Evolutionary conservation across 2,888 invertebrate species (phyloP).

Genomic region (Xestia sexstrigata): DNA sequence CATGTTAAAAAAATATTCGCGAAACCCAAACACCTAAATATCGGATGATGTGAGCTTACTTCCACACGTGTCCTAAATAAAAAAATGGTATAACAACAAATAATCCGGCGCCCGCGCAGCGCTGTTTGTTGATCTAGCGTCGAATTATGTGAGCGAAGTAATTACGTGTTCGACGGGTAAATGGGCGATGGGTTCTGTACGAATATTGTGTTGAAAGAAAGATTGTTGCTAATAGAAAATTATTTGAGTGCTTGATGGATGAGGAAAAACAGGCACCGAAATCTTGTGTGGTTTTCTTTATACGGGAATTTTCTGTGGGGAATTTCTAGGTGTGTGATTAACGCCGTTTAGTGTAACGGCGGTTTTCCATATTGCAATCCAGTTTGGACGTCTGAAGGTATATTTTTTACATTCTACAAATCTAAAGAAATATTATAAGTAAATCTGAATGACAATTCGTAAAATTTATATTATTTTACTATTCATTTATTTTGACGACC

Average conservation of each 20-base stretch:
- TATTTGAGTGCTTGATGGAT: conserved; percentile 43
- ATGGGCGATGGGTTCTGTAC: conserved; percentile 61
- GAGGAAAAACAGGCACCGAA: conserved; percentile 36
- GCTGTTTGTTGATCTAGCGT: conserved; percentile 80
- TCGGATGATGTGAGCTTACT: conserved; percentile 49
- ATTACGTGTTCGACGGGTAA: conserved; percentile 65
- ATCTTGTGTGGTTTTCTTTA: conserved; percentile 2
- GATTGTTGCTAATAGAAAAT: conserved; percentile 37
- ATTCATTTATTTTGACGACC: no score
- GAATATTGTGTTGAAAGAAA: conserved; percentile 45
- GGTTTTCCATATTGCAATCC: not conserved
- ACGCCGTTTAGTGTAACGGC: not conserved
- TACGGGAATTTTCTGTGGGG: conserved; percentile 4
- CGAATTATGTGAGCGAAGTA: conserved; percentile 77
- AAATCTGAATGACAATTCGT: not conserved
- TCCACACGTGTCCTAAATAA: conserved; percentile 75
- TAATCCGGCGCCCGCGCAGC: conserved; percentile 67
- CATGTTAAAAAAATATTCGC: conserved; percentile 49
- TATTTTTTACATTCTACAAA: not conserved
- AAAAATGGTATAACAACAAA: conserved; percentile 81
- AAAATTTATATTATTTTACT: no score
- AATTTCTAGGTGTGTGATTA: not conserved
- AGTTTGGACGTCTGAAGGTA: not conserved
- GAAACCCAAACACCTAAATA: conserved; percentile 53
- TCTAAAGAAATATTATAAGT: not conserved